These are phyloP conservation scores for Epinephelus coioides DNA, from an alignment of 2,797 vertebrate species.

Conservation along the genomic window DNA sequence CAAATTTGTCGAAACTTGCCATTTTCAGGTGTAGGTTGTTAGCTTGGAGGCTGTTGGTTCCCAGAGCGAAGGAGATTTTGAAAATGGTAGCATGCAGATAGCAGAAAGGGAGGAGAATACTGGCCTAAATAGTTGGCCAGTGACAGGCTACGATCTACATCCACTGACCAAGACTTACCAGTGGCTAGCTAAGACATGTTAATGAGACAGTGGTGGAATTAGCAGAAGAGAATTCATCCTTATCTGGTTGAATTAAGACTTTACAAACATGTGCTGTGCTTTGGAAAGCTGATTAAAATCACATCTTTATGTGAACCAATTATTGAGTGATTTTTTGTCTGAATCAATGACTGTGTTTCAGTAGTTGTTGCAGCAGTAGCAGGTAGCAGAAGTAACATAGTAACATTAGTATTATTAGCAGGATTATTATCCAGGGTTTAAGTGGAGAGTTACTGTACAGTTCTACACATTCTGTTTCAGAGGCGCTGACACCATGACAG, in stretches of 20 bases:
- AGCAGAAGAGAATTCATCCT: too few relatives aligned
- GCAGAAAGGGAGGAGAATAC: too few relatives aligned
- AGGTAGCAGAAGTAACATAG: not conserved
- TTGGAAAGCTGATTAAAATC: not conserved
- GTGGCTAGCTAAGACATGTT: too few relatives aligned
- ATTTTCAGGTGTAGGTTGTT: too few relatives aligned
- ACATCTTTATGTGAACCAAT: not conserved
- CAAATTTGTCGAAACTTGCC: too few relatives aligned
- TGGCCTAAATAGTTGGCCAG: too few relatives aligned
- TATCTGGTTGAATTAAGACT: not conserved
- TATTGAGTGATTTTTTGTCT: not conserved
- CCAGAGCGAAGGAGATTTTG: too few relatives aligned
- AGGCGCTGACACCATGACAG: constrained; percentile 20
- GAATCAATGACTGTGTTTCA: not conserved
- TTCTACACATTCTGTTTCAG: not conserved
- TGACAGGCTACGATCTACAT: too few relatives aligned
- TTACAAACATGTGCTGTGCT: not conserved
- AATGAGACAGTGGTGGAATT: too few relatives aligned
- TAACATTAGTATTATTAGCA: not conserved
- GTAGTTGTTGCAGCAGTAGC: not conserved
- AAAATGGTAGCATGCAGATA: too few relatives aligned
- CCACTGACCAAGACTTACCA: too few relatives aligned
- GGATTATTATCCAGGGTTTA: not conserved
- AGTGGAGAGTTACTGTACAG: not conserved
- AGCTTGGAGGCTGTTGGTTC: too few relatives aligned